Base-by-base conservation (phyloP, 2,797 vertebrate genomes). In the Botia almorhae region DNA sequence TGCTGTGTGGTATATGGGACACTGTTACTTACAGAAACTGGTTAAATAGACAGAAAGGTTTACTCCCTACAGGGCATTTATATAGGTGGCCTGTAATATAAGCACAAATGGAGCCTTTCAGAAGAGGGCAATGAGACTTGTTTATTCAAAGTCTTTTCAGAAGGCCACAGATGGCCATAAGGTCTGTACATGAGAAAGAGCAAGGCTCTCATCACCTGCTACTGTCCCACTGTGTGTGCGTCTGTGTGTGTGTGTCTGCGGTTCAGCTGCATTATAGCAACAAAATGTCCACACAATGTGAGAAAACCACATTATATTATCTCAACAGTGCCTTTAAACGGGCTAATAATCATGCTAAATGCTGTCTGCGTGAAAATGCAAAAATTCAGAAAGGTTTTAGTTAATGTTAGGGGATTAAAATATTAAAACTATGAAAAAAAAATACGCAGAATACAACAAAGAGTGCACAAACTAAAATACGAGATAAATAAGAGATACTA, bases 141-240 rank as follows among this genome's bases (percentile, higher is more conserved):
- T 86, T 83, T 85, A 83, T 71, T 84, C 81, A 19, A 55, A 36
- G 50, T 69, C 79, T 84, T 68, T 87, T 78, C 69, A 56, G 81
- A 51, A 69, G 73, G 81, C 72, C 83, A 84, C 85, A 87, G 70
- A 80, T 83, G 83, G 76, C 50, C 51, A 64, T 19, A 56, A 63
- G 71, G 55, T 71, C 60, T 53, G 51, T 74, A 19, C 33, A 76
- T 65, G 51, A 78, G 48, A 69, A 36, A 70, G 56, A 53, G 51
- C 19, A 55, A 43, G 10, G 61, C 48, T 81, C 60, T 78, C 61
- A 72, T 85, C 80, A 84, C 76, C 81, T 82, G 78, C 72, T 72
- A 36, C 21, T 75, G 63, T 60, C 58, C 33, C 53, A 23, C 75
- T 75, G 46, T 46, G 63, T 63, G 53, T 56, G 56, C 78, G 56